Conservation (phyloP, 2,888 invertebrate species). For the Furcula furcula region DNA sequence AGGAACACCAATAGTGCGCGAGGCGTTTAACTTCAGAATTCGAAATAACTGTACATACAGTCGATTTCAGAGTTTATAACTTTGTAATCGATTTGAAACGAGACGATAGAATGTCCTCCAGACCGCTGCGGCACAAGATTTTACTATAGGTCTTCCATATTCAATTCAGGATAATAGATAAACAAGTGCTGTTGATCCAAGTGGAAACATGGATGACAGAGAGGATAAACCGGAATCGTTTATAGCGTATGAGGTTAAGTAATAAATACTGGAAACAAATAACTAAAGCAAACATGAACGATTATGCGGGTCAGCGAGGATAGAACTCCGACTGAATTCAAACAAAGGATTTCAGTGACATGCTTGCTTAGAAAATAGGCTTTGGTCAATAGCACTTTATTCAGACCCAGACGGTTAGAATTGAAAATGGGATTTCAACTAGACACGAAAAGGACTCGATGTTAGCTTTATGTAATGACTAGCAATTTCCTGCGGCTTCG, state of each 20-base stretch:
- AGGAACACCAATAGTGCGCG: conserved; percentile 32
- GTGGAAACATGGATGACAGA: conserved; percentile 13
- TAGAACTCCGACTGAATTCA: conserved; percentile 28
- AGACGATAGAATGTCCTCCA: too few species aligned
- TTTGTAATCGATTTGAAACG: too few species aligned
- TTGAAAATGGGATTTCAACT: too few species aligned
- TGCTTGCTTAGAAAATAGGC: background rate
- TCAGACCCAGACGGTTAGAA: too few species aligned
- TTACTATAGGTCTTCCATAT: background rate
- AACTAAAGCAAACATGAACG: conserved; percentile 17
- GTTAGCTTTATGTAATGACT: too few species aligned
- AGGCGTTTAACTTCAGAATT: conserved; percentile 24
- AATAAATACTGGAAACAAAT: conserved; percentile 22
- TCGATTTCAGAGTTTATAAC: conserved; percentile 8
- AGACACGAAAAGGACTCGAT: too few species aligned
- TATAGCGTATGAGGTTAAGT: conserved; percentile 16
- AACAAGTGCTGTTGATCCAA: conserved; percentile 15
- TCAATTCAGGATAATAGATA: conserved; percentile 3
- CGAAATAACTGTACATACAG: conserved; percentile 14
- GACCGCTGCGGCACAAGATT: too few species aligned
- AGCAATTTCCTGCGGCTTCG: too few species aligned
- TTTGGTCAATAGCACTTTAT: too few species aligned
- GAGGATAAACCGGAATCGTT: conserved; percentile 26
- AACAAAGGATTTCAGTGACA: conserved; percentile 21
- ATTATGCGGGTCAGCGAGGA: conserved; percentile 35